Conservation (phyloP, 2,113 vertebrate species). For the Lynx canadensis region DNA sequence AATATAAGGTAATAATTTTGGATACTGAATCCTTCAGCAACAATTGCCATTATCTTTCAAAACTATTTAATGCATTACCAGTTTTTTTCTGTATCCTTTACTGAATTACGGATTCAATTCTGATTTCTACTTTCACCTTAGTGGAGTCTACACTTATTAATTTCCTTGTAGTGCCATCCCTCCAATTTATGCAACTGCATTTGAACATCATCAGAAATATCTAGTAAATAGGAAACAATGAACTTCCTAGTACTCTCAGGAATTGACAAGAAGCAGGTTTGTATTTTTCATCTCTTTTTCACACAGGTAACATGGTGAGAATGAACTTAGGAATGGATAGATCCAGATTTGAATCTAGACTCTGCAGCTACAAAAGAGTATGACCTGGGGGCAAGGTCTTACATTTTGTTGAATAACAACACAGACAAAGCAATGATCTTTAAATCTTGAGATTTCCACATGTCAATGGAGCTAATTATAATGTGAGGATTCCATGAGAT, state of each 20-base stretch:
- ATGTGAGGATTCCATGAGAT: neutral
- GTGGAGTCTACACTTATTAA: neutral
- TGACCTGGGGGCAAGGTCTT: neutral
- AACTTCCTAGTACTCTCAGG: neutral
- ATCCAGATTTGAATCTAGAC: neutral
- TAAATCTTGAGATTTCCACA: neutral
- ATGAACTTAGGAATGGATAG: neutral
- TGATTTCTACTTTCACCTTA: neutral
- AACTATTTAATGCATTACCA: neutral
- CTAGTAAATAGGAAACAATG: neutral
- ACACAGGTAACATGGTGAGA: neutral
- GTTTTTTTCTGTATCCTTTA: neutral
- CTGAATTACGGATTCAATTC: constrained; percentile 41
- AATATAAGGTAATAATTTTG: neutral
- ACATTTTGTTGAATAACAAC: neutral
- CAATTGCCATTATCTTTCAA: neutral
- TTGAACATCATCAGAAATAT: constrained; percentile 44
- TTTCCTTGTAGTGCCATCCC: neutral
- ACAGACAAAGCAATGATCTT: neutral
- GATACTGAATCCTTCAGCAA: neutral
- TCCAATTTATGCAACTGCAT: neutral
- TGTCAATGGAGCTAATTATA: neutral
- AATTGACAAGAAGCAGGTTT: neutral
- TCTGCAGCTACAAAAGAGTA: neutral
- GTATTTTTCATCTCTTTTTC: neutral